phyloP scores from a whole-genome alignment of 2,113 vertebrate genomes.

The Gadus macrocephalus region DNA sequence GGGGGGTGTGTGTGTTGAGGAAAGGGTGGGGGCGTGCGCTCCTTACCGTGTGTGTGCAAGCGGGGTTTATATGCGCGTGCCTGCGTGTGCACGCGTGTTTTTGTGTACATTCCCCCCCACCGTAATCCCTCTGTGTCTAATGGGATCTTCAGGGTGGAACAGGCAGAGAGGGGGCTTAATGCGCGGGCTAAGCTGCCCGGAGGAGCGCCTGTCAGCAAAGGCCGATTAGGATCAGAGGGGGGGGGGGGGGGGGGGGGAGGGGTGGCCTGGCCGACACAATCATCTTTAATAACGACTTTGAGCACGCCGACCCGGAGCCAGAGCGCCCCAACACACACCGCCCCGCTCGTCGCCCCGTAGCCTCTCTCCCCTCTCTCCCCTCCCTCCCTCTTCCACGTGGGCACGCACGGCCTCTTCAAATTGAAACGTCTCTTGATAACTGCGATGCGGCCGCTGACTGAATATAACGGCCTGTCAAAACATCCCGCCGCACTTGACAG shows the following conservation, averaged over 20 bases:
- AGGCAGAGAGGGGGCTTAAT: constrained; percentile 72
- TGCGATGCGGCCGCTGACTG: constrained; percentile 41
- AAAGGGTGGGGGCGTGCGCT: constrained; percentile 24
- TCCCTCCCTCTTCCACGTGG: not conserved
- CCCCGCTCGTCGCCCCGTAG: no score
- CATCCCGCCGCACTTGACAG: constrained; percentile 51
- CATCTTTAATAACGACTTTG: constrained; percentile 75
- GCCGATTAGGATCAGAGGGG: constrained; percentile 72
- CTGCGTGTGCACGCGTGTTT: constrained; percentile 35
- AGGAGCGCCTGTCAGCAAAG: constrained; percentile 71
- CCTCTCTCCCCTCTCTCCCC: not conserved
- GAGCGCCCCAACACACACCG: constrained; percentile 21
- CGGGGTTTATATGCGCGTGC: not conserved
- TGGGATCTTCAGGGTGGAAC: constrained; percentile 74
- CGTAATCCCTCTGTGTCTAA: constrained; percentile 72
- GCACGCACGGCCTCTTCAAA: constrained; percentile 45
- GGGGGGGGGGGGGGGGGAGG: constrained; percentile 61
- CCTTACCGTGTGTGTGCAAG: constrained; percentile 6
- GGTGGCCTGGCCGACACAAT: constrained; percentile 64
- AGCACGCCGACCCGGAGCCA: constrained; percentile 49
- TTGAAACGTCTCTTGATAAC: constrained; percentile 64
- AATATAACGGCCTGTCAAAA: constrained; percentile 64
- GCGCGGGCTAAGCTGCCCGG: constrained; percentile 65
- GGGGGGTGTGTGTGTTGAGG: constrained; percentile 27
- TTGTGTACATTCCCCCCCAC: constrained; percentile 34